Base-by-base conservation (phyloP, 2,113 vertebrate genomes). In the Misgurnus anguillicaudatus region DNA sequence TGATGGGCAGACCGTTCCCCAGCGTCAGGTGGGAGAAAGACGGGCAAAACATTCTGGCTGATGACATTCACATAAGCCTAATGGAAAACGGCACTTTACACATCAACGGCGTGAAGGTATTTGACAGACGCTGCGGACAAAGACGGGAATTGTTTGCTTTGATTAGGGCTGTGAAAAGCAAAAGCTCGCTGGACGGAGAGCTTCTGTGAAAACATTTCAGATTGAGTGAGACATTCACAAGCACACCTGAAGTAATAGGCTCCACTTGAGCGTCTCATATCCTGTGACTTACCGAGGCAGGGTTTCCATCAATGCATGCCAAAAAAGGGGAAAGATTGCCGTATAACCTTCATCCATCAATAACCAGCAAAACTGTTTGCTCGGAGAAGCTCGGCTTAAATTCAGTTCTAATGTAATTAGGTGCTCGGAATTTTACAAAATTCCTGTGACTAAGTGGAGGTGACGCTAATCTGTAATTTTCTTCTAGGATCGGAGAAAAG, bases 31-130 rank as follows among this genome's bases (percentile, higher is more conserved):
- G 96, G 97, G 92, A 94, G 89, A 99, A 96, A 85, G 94, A 97
- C 0, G 94, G 95, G 45, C 91, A 90, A 38, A 88, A 81, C 85
- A 86, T 98, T 78, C 88, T 89, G 83, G 92, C 87, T 77, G 91
- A 90, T 57, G 91, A 93, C 69, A 85, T 90, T 42, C 92, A 91
- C 1, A 16, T 94, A 88, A 95, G 77, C 82, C 87, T 96, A 63
- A 91, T 96, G 91, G 95, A 95, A 87, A 97, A 96, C 0, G 94
- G 96, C 82, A 97, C 95, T 24, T 88, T 99, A 84, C 91, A 94
- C 91, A 95, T 98, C 83, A 84, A 72, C 63, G 78, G 78, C 9
- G 70, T 96, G 75, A 93, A 94, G 95, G 97, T 98, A 89, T 75
- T 71, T 79, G 76, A 84, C 65, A 6, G 71, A 75, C 65, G 41